Evolutionary conservation across 2,113 vertebrate species (phyloP).

Genomic region (Accipiter cooperii): DNA sequence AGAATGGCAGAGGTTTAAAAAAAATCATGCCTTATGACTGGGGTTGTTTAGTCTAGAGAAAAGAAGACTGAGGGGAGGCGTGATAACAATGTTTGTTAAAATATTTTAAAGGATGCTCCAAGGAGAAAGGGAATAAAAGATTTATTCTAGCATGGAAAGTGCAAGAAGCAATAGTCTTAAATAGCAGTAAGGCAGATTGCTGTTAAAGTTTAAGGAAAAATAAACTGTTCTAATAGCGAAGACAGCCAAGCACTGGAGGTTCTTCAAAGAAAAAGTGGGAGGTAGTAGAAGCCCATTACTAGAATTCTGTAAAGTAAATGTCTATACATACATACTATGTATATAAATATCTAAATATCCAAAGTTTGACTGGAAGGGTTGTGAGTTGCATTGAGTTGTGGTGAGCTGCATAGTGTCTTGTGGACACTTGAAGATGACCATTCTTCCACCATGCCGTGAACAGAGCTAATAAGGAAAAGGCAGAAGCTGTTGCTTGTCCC

Average conservation of each 20-base stretch:
- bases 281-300: neutral
- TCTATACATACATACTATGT: neutral
- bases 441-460: neutral
- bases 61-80: neutral
- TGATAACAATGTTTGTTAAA: conserved; percentile 19
- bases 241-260: neutral
- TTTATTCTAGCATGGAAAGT: neutral
- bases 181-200: neutral
- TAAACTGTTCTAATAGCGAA: neutral
- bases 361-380: neutral
- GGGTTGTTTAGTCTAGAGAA: conserved; percentile 48
- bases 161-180: neutral
- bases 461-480: neutral
- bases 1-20: neutral
- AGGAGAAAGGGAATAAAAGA: neutral
- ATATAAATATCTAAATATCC: neutral
- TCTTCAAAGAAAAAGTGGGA: neutral
- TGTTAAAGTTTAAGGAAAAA: neutral
- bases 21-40: neutral
- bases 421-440: neutral
- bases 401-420: neutral
- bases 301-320: neutral
- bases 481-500: neutral
- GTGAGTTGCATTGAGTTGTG: neutral
- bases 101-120: neutral